Conservation (phyloP, 2,113 vertebrate genomes). For the Elachura formosa region DNA sequence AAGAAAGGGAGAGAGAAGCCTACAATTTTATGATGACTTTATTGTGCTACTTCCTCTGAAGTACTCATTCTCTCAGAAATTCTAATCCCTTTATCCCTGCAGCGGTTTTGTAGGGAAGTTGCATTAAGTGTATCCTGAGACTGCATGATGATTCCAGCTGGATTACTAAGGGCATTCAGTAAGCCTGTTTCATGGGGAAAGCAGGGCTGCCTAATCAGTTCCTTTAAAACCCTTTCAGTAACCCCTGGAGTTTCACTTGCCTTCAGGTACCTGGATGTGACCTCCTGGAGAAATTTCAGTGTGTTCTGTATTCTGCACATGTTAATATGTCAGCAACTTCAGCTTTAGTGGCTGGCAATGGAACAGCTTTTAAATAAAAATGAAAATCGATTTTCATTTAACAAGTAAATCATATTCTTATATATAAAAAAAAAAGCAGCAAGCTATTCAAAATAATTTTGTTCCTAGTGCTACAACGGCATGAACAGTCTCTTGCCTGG, state of each 20-base stretch:
- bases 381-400: background rate
- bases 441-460: background rate
- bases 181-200: background rate
- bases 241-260: background rate
- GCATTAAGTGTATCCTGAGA: background rate
- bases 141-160: background rate
- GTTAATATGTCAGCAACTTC: background rate
- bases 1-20: background rate
- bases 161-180: background rate
- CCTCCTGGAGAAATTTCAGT: background rate
- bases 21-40: background rate
- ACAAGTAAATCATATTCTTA: background rate
- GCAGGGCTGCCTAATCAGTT: background rate
- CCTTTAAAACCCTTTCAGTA: background rate
- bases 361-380: background rate
- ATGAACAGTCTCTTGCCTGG: background rate
- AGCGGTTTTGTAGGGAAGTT: background rate
- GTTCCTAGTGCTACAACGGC: background rate
- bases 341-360: background rate
- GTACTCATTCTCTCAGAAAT: background rate
- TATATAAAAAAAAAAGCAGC: background rate
- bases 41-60: background rate
- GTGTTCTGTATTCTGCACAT: background rate
- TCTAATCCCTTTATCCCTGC: background rate
- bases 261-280: background rate